Base-by-base conservation (phyloP, 2,888 invertebrate species). In the Drosophila suboccidentalis region DNA sequence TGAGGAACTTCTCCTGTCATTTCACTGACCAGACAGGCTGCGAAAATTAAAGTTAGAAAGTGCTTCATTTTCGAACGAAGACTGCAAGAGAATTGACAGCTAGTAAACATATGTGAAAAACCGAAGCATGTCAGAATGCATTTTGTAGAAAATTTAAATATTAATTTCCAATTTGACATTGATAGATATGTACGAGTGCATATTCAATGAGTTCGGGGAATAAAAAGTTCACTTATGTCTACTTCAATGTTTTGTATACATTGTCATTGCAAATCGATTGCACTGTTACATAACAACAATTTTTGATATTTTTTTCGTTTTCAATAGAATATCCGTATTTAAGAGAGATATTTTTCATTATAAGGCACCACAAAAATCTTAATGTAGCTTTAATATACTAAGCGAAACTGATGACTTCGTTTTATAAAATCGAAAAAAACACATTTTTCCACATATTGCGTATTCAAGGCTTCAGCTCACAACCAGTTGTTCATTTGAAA, bases 31-130 rank as follows among this genome's bases (percentile, higher is more conserved):
- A 64, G 10, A 11, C 41, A 17, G 13, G 29, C 10, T 3, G 43
- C 4, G 8, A 63, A 39, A 19, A 63, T 17, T 4, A 47, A 32
- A 32, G 15, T n/a, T n/a, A 15, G 9, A 38, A 47, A 26, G 47
- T 22, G 55, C 13, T 47, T 55, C 62, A 63, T 63, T 34, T 5
- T 34, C 5, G 4, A 11, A 8, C 11, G 10, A 17, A 26, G 15
- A 26, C n/a, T 13, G n/a, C 3, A 34, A 15, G n/a, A 17, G 1
- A 3, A 38, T 13, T 29, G 44, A 29, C 13, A 17, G 15, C 5
- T 5, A 22, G 43, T 13, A 39, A 4, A 26, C 26, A 26, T 46
- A n/a, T 46, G n/a, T 34, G 5, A 6, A 34, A 50, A 50, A 3
- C 11, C n/a, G n/a, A 1, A 1, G n/a, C 15, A 26, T 6, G 36